Base-by-base conservation (phyloP, 2,113 vertebrate genomes). In the Cinclus cinclus region DNA sequence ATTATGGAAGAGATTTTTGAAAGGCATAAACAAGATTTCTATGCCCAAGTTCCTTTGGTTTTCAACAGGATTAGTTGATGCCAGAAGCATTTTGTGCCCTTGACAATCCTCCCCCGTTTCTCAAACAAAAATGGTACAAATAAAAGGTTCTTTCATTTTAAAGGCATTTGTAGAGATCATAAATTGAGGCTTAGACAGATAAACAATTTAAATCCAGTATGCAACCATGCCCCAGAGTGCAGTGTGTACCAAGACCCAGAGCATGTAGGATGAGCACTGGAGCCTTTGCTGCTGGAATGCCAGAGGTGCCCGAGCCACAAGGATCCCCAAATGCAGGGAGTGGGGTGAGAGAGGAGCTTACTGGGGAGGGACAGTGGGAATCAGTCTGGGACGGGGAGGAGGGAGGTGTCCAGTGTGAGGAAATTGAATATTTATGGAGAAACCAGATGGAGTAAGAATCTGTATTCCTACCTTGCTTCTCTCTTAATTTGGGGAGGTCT, bases 161-260 rank as follows among this genome's bases (percentile, higher is more conserved):
- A 27, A 83, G 56, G 68, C 73, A 84, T 82, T 71, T 89, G 37
- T 78, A 60, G 64, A 62, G 47, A 71, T 65, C 79, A 68, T 47
- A 89, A 92, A 89, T 69, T 78, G 84, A 89, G n/a, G 56, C 65
- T 94, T 53, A 69, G 75, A 12, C 46, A 88, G 79, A 70, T 63
- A 88, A 95, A 82, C 73, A 90, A 53, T 76, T 94, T 75, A 75
- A 90, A 92, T 83, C 60, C 71, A 60, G 33, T n/a, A 20, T 35
- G 53, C 68, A 81, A 27, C 83, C 71, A 0, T 90, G 73, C 73
- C 69, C 73, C 16, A 50, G 91, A 75, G 77, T 49, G 47, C 68
- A 17, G 20, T 28, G 35, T 67, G 33, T 33, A 39, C 16, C 10
- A 30, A 65, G 74, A 68, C 49, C 65, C 28, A 15, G 81, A 49